These are phyloP conservation scores for Uloborus diversus DNA, from an alignment of 1,140 invertebrate species.

Conservation along the genomic window DNA sequence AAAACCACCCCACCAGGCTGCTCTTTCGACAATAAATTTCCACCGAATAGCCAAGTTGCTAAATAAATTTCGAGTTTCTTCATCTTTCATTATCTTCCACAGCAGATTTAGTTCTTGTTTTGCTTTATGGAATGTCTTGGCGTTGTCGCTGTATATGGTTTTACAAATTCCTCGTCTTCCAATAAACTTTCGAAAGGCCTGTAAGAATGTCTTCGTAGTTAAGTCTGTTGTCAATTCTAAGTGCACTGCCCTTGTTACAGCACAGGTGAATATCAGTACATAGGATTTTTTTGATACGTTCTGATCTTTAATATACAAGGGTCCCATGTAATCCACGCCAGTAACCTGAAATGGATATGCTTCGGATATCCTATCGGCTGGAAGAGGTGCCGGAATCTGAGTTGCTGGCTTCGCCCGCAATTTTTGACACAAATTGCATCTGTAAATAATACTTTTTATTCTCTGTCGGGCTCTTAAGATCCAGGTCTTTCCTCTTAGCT, in stretches of 20 bases:
- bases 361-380: too few relatives aligned
- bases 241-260: constrained; percentile 63
- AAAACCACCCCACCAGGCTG: constrained; percentile 10
- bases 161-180: constrained; percentile 60
- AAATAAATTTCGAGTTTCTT: background rate
- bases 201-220: constrained; percentile 60
- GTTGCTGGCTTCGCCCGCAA: too few relatives aligned
- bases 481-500: too few relatives aligned
- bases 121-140: constrained; percentile 64
- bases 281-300: too few relatives aligned
- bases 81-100: background rate
- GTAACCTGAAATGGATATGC: too few relatives aligned
- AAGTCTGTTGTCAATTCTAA: constrained; percentile 63
- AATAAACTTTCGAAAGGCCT: constrained; percentile 62
- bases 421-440: too few relatives aligned
- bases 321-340: too few relatives aligned
- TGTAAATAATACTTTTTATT: too few relatives aligned
- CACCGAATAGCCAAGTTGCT: background rate
- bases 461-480: too few relatives aligned
- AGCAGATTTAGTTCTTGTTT: constrained; percentile 51
- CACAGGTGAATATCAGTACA: constrained; percentile 63
- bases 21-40: constrained; percentile 7
- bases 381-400: too few relatives aligned
- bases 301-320: too few relatives aligned
- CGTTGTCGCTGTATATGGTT: constrained; percentile 63